phyloP scores from a whole-genome alignment of 35 echinoderm and acorn worm genomes.

The Hemicentrotus pulcherrimus region DNA sequence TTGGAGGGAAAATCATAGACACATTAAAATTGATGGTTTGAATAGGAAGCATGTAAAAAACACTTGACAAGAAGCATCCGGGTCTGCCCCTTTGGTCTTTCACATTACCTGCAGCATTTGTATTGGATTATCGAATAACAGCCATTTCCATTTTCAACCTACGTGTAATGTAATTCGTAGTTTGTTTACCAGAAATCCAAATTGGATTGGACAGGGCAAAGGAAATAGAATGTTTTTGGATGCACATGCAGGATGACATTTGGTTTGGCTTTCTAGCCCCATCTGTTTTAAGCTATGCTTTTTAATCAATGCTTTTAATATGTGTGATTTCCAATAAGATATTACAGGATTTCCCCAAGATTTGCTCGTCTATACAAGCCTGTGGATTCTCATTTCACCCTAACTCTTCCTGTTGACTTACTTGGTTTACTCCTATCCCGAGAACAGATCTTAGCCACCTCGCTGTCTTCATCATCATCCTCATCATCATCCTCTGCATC shows the following conservation, averaged over 20 bases:
- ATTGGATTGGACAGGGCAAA: too few relatives aligned
- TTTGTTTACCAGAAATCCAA: too few relatives aligned
- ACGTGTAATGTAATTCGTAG: too few relatives aligned
- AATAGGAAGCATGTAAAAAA: not conserved
- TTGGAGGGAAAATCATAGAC: not conserved
- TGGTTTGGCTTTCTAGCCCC: too few relatives aligned
- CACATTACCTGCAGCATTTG: too few relatives aligned
- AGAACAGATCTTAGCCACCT: slow-evolving; percentile 36
- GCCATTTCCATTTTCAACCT: too few relatives aligned
- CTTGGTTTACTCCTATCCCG: slow-evolving; percentile 47
- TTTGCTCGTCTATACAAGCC: not conserved
- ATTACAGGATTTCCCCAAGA: not conserved
- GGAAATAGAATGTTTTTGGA: too few relatives aligned
- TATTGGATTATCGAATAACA: too few relatives aligned
- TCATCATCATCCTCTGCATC: slow-evolving; percentile 20
- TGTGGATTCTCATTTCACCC: not conserved
- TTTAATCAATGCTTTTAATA: not conserved
- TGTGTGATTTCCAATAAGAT: not conserved
- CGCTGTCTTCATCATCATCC: slow-evolving; percentile 21
- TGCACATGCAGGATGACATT: too few relatives aligned
- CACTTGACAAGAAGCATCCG: too few relatives aligned
- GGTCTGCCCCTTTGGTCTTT: too few relatives aligned
- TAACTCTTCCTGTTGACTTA: not conserved
- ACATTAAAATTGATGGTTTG: not conserved
- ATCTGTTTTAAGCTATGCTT: not conserved